Conservation (phyloP, 2,113 vertebrate genomes). For the Polypterus bichir region DNA sequence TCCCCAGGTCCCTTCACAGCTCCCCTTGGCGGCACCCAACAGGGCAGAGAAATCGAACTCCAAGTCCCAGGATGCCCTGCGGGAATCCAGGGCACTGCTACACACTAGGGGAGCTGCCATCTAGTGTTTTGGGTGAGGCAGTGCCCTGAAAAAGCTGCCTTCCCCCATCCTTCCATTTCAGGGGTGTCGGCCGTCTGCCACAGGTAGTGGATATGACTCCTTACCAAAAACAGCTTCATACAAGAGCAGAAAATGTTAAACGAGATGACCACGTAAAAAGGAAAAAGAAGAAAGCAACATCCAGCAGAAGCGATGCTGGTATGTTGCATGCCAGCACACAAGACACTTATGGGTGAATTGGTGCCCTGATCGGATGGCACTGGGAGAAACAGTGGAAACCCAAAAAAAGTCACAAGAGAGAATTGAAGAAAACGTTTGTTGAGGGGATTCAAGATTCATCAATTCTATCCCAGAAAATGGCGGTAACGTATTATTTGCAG, state of each 20-base stretch:
- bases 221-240: conserved; percentile 11
- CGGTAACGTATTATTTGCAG: conserved; percentile 10
- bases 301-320: conserved; percentile 14
- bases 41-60: too few relatives aligned
- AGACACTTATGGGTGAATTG: conserved; percentile 14
- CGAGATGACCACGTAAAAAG: conserved; percentile 10
- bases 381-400: conserved; percentile 9
- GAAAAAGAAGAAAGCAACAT: conserved; percentile 10
- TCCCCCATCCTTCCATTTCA: too few relatives aligned
- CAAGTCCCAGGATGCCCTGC: too few relatives aligned
- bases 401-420: conserved; percentile 16
- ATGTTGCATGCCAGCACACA: neutral
- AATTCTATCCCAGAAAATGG: conserved; percentile 12
- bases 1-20: too few relatives aligned
- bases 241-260: conserved; percentile 13
- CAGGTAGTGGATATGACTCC: conserved; percentile 17
- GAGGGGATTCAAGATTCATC: conserved; percentile 2
- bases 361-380: conserved; percentile 7
- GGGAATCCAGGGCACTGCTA: too few relatives aligned
- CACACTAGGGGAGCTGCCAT: too few relatives aligned
- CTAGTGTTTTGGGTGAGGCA: too few relatives aligned
- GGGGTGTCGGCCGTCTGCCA: too few relatives aligned
- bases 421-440: conserved; percentile 17
- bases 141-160: too few relatives aligned
- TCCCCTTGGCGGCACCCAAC: too few relatives aligned